Conservation (phyloP, 2,113 vertebrate genomes). For the Spermophilus dauricus region DNA sequence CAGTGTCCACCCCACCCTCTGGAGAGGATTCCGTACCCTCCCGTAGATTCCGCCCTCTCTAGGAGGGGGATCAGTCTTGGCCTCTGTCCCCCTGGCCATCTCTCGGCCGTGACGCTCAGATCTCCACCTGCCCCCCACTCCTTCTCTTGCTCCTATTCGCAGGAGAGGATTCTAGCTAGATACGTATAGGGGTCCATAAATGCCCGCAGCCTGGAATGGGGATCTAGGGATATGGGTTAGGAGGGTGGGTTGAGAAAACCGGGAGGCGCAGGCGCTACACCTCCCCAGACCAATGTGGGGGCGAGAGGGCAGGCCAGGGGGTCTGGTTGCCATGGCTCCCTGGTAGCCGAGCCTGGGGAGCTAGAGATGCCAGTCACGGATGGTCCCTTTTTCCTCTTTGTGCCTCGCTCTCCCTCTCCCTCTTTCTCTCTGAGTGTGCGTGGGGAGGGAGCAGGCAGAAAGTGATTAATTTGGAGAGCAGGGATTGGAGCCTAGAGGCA, state of each 20-base stretch:
- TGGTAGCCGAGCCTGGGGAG: conserved; percentile 82
- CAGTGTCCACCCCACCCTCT: too few relatives aligned
- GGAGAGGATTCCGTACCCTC: neutral
- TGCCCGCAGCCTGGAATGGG: neutral
- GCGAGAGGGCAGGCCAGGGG: conserved; percentile 66
- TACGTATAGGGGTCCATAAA: neutral
- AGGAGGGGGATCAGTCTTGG: neutral
- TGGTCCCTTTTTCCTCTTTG: conserved; percentile 81
- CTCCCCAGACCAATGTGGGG: neutral
- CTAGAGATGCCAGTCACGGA: conserved; percentile 87
- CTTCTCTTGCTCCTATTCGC: neutral
- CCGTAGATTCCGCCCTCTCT: neutral
- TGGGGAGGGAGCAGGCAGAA: conserved; percentile 67
- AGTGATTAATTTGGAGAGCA: conserved; percentile 77
- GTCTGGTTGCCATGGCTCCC: conserved; percentile 88
- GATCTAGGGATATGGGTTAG: neutral
- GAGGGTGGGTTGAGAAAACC: neutral
- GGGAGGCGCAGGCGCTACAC: neutral
- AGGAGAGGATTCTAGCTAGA: neutral
- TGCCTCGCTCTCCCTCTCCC: neutral
- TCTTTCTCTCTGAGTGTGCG: neutral
- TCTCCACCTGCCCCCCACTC: neutral
- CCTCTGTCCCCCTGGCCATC: neutral
- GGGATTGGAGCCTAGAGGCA: conserved; percentile 72
- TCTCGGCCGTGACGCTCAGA: neutral